Base-by-base conservation (phyloP, 2,113 vertebrate genomes). In the Sander lucioperca region DNA sequence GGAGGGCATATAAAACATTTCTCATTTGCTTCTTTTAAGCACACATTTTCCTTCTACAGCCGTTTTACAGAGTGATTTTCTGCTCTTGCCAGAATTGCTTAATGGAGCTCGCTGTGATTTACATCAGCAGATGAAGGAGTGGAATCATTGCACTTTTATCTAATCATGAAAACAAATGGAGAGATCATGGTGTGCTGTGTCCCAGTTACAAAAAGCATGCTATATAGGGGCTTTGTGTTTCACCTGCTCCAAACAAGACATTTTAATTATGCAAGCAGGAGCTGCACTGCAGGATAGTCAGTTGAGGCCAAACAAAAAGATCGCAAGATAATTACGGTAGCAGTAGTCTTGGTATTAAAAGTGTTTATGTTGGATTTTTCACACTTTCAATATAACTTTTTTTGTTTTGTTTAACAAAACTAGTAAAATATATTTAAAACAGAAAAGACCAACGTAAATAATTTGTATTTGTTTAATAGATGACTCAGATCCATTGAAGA, bases 111-210 rank as follows among this genome's bases (percentile, higher is more conserved):
- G 27, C 2, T 30, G 18, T 30, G 48, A 39, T 48, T 74, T 50
- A 78, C 47, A 78, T 39, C 15, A 43, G 76, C 27, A 51, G 56
- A 45, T 14, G 56, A 48, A 61, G 39, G 14, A 56, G n/a, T 30
- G 16, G 23, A 73, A 50, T 59, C 70, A 33, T 2, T 48, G 53
- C 12, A 5, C 7, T 15, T 30, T 61, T n/a, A 50, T 36, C 45
- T 9, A 6, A 33, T 74, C 4, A 36, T 3, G 3, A 51, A 36
- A 50, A 50, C 7, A 18, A 3, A 18, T 47, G 3, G 14, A 25
- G 51, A 45, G 14, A 71, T 12, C 33, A 18, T 19, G 33, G 36
- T 39, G n/a, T 57, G n/a, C n/a, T 0, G 21, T 27, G 69, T 47
- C 16, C n/a, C n/a, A 58, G n/a, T 72, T 50, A 33, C 25, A 63